phyloP scores from a whole-genome alignment of 2,888 invertebrate genomes.

The Ariolimax columbianus region DNA sequence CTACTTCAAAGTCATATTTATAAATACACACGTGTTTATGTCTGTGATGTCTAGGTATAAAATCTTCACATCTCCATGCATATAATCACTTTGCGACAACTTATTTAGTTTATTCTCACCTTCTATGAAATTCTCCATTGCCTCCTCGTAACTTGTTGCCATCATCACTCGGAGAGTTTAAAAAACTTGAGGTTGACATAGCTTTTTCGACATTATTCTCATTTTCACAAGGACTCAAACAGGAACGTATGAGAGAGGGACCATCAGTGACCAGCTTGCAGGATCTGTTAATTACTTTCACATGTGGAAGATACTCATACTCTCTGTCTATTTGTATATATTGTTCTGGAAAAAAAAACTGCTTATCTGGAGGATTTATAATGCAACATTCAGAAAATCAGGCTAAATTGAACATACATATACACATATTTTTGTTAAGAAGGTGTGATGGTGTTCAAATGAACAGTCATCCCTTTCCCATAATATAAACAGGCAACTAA shows the following conservation, averaged over 20 bases:
- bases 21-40: too few relatives aligned
- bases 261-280: not conserved
- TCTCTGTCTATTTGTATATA: too few relatives aligned
- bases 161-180: slow-evolving; percentile 26
- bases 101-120: slow-evolving; percentile 13
- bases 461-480: too few relatives aligned
- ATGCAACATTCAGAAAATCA: not conserved
- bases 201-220: not conserved
- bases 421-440: too few relatives aligned
- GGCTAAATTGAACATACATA: too few relatives aligned
- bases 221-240: not conserved
- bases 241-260: not conserved
- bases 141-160: slow-evolving; percentile 44
- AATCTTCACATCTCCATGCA: too few relatives aligned
- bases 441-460: too few relatives aligned
- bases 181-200: not conserved
- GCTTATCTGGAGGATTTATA: not conserved
- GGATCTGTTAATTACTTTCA: not conserved
- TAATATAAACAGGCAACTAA: too few relatives aligned
- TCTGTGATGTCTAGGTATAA: too few relatives aligned
- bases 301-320: not conserved
- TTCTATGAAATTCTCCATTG: slow-evolving; percentile 45
- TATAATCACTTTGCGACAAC: too few relatives aligned
- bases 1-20: too few relatives aligned
- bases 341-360: not conserved